Evolutionary conservation across 2,113 vertebrate genomes (phyloP).

Genomic region (Lasiurus borealis): DNA sequence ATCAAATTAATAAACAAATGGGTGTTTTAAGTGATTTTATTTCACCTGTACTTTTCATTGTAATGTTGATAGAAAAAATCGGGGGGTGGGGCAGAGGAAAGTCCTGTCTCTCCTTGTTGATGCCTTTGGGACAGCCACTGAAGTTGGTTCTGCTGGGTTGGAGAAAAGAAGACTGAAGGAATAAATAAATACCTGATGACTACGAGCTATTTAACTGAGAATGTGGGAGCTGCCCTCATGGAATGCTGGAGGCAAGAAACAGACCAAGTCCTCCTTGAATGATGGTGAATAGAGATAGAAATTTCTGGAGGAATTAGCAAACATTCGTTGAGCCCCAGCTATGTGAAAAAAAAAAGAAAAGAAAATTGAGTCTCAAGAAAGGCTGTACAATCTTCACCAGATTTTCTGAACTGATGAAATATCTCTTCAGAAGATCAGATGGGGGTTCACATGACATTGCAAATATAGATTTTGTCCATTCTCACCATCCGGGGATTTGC

Average conservation of each 20-base stretch:
- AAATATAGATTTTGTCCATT: background rate
- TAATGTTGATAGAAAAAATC: background rate
- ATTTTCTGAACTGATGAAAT: conserved; percentile 27
- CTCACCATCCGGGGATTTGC: background rate
- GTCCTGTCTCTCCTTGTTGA: background rate
- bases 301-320: background rate
- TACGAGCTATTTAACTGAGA: background rate
- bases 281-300: background rate
- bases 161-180: background rate
- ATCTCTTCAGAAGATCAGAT: conserved; percentile 14
- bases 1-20: background rate
- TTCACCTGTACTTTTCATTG: background rate
- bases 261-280: background rate
- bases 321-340: background rate
- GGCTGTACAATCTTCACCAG: background rate
- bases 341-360: background rate
- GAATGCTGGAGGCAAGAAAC: background rate
- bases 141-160: background rate
- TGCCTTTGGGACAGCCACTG: background rate
- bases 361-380: conserved; percentile 25
- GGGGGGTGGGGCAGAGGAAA: too few relatives aligned
- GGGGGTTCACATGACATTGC: background rate
- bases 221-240: background rate
- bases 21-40: background rate
- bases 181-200: background rate